These are phyloP conservation scores for Craniophora ligustri DNA, from an alignment of 2,888 invertebrate species.

Conservation along the genomic window DNA sequence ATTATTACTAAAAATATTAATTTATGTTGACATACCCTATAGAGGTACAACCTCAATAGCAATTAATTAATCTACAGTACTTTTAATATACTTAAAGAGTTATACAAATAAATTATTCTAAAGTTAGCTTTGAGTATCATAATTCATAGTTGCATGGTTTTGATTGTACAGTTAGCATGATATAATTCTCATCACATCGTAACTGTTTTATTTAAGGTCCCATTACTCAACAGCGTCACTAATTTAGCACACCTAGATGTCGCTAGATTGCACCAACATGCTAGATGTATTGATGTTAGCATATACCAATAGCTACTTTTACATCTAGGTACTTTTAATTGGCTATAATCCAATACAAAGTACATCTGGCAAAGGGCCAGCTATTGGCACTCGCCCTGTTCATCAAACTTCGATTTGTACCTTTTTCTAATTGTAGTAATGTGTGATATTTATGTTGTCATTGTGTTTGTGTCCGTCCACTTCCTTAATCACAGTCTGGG, in stretches of 20 bases:
- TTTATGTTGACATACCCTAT: no score
- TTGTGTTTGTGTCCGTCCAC: constrained; percentile 47
- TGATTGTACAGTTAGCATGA: constrained; percentile 35
- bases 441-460: constrained; percentile 59
- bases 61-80: no score
- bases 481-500: constrained; percentile 61
- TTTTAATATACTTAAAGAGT: not conserved
- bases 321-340: constrained; percentile 84
- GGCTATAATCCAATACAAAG: constrained; percentile 88
- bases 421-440: constrained; percentile 81
- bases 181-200: constrained; percentile 43
- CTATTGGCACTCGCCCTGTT: constrained; percentile 82
- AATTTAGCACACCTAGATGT: constrained; percentile 80
- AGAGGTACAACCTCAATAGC: no score
- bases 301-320: constrained; percentile 67
- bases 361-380: constrained; percentile 83
- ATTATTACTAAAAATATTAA: constrained; percentile 44
- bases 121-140: not conserved
- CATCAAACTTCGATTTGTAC: constrained; percentile 85
- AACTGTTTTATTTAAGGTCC: constrained; percentile 57
- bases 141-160: constrained; percentile 20
- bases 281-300: constrained; percentile 80
- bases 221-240: constrained; percentile 69
- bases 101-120: not conserved
- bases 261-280: constrained; percentile 76